phyloP scores from a whole-genome alignment of 2,888 invertebrate species.

The Leistus spinibarbis region DNA sequence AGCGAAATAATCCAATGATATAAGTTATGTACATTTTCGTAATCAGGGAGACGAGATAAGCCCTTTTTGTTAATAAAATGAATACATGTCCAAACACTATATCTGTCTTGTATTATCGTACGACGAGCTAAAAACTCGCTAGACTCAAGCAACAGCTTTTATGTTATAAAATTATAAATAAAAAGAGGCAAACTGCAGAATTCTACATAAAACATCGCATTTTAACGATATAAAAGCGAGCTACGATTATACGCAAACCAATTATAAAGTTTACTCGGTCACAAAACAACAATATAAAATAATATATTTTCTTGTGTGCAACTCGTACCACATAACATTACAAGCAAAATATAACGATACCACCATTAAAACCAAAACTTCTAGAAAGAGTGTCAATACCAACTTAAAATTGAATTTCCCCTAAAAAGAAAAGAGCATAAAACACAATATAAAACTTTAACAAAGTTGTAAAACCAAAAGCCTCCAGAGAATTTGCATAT shows the following conservation, averaged over 20 bases:
- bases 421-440: slow-evolving; percentile 27
- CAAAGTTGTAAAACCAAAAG: slow-evolving; percentile 29
- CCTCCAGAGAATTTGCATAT: slow-evolving; percentile 21
- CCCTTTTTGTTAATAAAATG: too few relatives aligned
- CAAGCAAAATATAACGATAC: slow-evolving; percentile 8
- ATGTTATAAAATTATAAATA: too few relatives aligned
- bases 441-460: slow-evolving; percentile 21
- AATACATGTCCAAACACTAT: too few relatives aligned
- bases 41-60: too few relatives aligned
- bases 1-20: too few relatives aligned
- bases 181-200: too few relatives aligned
- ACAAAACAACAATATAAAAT: neutral
- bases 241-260: neutral
- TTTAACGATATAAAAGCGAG: neutral
- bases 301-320: neutral
- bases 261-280: neutral
- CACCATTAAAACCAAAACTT: slow-evolving; percentile 16
- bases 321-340: neutral
- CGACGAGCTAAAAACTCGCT: too few relatives aligned
- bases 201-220: too few relatives aligned
- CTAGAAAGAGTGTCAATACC: slow-evolving; percentile 26
- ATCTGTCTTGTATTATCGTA: too few relatives aligned
- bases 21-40: too few relatives aligned
- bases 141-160: too few relatives aligned
- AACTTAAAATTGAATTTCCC: slow-evolving; percentile 31